Conservation (phyloP, 1,140 invertebrate genomes). For the Drosophila rufa region DNA sequence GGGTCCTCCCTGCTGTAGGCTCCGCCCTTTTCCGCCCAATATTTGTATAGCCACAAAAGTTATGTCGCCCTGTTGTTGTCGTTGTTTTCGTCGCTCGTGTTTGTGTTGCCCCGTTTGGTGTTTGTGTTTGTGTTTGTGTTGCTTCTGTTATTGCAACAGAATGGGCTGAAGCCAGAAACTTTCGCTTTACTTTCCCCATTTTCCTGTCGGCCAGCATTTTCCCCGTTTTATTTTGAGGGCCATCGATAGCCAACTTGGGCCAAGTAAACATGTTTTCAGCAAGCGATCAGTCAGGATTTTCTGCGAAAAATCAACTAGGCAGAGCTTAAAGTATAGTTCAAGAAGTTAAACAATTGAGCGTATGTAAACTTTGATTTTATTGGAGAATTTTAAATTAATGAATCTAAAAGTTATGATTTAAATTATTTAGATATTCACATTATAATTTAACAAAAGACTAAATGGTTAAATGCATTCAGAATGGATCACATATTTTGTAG, state of each 20-base stretch:
- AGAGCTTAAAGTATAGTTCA: not conserved
- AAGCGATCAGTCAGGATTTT: not conserved
- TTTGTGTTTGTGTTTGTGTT: conserved; percentile 22
- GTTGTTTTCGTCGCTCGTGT: not conserved
- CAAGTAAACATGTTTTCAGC: not conserved
- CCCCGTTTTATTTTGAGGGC: not conserved
- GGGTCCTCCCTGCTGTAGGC: not conserved
- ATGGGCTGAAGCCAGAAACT: conserved; percentile 38
- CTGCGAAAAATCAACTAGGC: not conserved
- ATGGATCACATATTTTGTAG: not conserved
- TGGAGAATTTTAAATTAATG: too few species aligned
- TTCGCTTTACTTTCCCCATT: conserved; percentile 17
- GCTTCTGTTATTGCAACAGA: conserved; percentile 24
- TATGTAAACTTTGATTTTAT: too few species aligned
- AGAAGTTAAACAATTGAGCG: too few species aligned
- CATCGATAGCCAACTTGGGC: not conserved
- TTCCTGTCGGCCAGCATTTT: not conserved
- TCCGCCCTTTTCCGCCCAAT: conserved; percentile 34
- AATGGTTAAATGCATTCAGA: too few species aligned
- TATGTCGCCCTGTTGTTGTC: conserved; percentile 23
- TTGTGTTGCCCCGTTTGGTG: not conserved
- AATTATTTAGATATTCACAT: too few species aligned
- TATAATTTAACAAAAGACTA: not conserved
- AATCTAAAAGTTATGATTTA: too few species aligned
- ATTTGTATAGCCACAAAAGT: conserved; percentile 55